Evolutionary conservation across 2,888 invertebrate species (phyloP), one percentile per base, ranked within the genome.

Genomic region (Cephus nigrinus): DNA sequence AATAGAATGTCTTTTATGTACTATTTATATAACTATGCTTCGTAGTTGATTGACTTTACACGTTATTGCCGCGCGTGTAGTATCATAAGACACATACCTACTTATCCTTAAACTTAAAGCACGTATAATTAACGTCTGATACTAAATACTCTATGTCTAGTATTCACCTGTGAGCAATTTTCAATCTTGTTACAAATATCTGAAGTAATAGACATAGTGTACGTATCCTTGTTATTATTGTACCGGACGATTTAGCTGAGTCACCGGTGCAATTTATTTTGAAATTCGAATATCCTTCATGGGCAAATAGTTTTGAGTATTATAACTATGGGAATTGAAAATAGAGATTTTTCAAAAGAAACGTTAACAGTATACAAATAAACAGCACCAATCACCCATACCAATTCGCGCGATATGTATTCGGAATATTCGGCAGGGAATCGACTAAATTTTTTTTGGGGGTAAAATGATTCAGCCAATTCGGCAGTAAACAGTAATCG

Each of bases 1-100:
- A 71, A 71, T 71, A 71, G 30, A 71, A 71, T 23, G 33, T 71
- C 33, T 9, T 71, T 12, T 71, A 71, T 12, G 15, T 32, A 71
- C 31, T 71, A 71, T 23, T 71, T 23, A 33, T 55, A 71, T 34
- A 32, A 15, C 9, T 71, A 71, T 31, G 71, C 30, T 71, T 71
- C 12, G 71, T 31, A 71, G 23, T 71, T 71, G 32, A 71, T 71
- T 71, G 33, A 71, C 71, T 33, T 71, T 71, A 71, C 32, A 71
- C 33, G 33, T 71, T 71, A 71, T 71, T 71, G 71, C 31, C 71
- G 32, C 71, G 71, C 55, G 55, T 55, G 23, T 32, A 71, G 33
- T 71, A 71, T 71, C 71, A 71, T 71, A 31, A 71, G 31, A 71
- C 31, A 71, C 71, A 33, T 71, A 71, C 71, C 23, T 55, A 55